Evolutionary conservation across 2,888 invertebrate genomes (phyloP).

Genomic region (Eupelmus urozonus): DNA sequence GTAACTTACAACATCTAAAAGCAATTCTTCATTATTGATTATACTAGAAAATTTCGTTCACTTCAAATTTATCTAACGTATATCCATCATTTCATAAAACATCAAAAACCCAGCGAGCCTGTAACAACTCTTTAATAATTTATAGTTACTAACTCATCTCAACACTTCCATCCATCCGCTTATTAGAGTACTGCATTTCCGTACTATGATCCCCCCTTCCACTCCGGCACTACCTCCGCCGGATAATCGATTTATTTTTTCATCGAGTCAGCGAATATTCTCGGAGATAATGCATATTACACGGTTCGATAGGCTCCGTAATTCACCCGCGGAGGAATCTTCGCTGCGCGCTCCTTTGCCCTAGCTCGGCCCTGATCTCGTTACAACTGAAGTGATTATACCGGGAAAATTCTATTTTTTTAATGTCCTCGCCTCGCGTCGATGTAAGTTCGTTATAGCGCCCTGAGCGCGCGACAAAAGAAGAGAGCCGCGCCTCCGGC

Average conservation of each 20-base stretch:
- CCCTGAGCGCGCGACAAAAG: neutral
- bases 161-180: too few species aligned
- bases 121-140: too few species aligned
- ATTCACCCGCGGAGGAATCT: slow-evolving; percentile 15
- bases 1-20: too few species aligned
- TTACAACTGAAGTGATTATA: slow-evolving; percentile 13
- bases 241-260: slow-evolving; percentile 25
- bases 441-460: slow-evolving; percentile 4
- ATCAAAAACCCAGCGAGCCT: too few species aligned
- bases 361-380: slow-evolving; percentile 4
- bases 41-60: too few species aligned
- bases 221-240: too few species aligned
- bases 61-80: too few species aligned
- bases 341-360: neutral
- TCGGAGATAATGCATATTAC: slow-evolving; percentile 31
- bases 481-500: neutral
- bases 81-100: too few species aligned
- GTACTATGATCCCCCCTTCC: too few species aligned
- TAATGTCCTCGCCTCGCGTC: neutral
- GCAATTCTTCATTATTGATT: too few species aligned
- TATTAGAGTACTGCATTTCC: too few species aligned
- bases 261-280: slow-evolving; percentile 28
- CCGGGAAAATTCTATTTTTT: neutral
- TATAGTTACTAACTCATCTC: too few species aligned
- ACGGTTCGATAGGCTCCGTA: slow-evolving; percentile 15